phyloP scores from a whole-genome alignment of 2,797 vertebrate genomes.

The Pantherophis vulpinus region DNA sequence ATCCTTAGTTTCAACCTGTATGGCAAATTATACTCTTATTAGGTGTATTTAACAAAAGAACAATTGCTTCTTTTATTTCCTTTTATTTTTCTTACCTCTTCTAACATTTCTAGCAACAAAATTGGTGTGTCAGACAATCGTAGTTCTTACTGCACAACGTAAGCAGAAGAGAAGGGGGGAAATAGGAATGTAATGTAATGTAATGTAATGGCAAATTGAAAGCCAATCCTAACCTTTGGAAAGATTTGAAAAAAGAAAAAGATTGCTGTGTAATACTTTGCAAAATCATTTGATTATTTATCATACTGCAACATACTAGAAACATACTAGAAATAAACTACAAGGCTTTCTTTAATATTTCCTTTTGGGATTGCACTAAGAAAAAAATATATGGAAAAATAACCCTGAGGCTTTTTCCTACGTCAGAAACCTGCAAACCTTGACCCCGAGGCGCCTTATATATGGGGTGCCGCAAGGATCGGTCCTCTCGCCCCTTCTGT shows the following conservation, averaged over 20 bases:
- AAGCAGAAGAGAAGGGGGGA: background rate
- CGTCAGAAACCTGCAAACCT: background rate
- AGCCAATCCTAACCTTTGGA: background rate
- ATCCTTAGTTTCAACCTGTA: background rate
- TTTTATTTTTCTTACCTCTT: conserved; percentile 71
- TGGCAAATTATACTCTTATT: background rate
- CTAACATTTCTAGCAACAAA: conserved; percentile 79
- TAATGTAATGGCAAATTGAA: background rate
- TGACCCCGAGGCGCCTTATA: too few relatives aligned
- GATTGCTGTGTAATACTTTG: background rate
- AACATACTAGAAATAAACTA: background rate
- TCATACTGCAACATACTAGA: background rate
- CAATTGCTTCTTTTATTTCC: conserved; percentile 37
- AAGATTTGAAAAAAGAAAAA: background rate
- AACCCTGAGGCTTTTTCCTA: background rate
- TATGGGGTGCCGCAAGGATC: too few relatives aligned
- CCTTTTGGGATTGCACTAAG: background rate
- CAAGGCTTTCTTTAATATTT: background rate
- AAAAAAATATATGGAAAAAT: background rate
- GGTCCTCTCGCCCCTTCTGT: too few relatives aligned
- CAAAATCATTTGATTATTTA: background rate
- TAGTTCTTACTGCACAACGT: conserved; percentile 80
- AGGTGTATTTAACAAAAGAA: background rate
- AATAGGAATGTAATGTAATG: background rate
- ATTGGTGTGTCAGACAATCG: conserved; percentile 75